These are phyloP conservation scores for Eledone cirrhosa DNA, from an alignment of 2,888 invertebrate genomes.

Conservation along the genomic window DNA sequence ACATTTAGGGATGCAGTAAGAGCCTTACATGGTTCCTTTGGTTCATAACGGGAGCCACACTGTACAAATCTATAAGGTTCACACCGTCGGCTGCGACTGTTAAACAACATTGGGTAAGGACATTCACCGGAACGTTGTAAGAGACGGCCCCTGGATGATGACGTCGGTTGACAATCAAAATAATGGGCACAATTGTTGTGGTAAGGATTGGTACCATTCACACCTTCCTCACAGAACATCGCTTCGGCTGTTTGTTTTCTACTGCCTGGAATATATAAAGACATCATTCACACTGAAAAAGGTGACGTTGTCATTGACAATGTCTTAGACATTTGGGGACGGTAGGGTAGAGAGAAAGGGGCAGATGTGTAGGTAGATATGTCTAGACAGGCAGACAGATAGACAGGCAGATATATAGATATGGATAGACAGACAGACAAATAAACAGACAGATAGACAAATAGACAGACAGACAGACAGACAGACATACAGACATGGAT, in stretches of 20 bases:
- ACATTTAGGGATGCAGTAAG: too few relatives aligned
- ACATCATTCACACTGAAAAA: too few relatives aligned
- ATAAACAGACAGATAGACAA: too few relatives aligned
- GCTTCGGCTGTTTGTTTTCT: not conserved
- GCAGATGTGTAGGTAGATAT: too few relatives aligned
- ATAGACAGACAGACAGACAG: too few relatives aligned
- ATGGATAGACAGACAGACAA: too few relatives aligned
- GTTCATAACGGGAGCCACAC: not conserved
- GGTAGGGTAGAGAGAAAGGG: too few relatives aligned
- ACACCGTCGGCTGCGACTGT: not conserved
- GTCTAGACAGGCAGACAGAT: too few relatives aligned
- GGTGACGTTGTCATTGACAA: too few relatives aligned
- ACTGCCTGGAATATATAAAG: not conserved
- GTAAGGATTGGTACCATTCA: not conserved
- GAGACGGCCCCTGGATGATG: not conserved
- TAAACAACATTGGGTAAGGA: slow-evolving; percentile 14
- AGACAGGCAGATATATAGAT: too few relatives aligned
- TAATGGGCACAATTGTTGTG: not conserved
- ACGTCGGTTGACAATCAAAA: not conserved
- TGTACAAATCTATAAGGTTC: not conserved
- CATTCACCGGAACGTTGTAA: not conserved
- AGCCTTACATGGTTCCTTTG: not conserved
- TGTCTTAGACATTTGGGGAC: too few relatives aligned
- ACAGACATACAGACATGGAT: too few relatives aligned
- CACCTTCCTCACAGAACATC: not conserved